These are phyloP conservation scores for Corbicula japonica DNA, from an alignment of 2,888 invertebrate genomes.

Conservation along the genomic window DNA sequence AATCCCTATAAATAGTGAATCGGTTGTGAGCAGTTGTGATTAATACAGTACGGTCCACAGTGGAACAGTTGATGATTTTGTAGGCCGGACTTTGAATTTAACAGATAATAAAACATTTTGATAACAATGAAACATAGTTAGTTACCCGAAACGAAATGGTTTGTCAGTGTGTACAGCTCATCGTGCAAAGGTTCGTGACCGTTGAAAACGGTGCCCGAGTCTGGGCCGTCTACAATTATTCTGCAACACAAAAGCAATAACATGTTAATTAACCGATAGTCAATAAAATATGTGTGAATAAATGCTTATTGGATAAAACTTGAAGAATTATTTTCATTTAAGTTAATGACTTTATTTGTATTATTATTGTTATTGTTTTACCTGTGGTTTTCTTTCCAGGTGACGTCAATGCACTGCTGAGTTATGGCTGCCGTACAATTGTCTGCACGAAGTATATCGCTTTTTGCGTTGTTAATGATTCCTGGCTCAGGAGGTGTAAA, in stretches of 20 bases:
- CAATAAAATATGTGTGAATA: no score
- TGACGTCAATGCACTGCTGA: slow-evolving; percentile 63
- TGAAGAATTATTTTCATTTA: not conserved
- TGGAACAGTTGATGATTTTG: no score
- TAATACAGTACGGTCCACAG: no score
- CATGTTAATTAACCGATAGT: no score
- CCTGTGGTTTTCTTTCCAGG: slow-evolving; percentile 66
- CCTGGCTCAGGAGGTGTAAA: slow-evolving; percentile 73
- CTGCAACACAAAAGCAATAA: no score
- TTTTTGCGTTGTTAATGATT: slow-evolving; percentile 34
- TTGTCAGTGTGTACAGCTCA: slow-evolving; percentile 67
- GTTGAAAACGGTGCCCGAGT: slow-evolving; percentile 71
- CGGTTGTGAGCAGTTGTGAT: no score
- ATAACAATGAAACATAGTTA: no score
- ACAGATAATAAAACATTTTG: no score
- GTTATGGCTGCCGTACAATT: slow-evolving; percentile 65
- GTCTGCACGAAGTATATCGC: slow-evolving; percentile 50
- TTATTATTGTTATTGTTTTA: slow-evolving; percentile 22
- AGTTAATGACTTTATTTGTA: no score
- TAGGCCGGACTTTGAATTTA: no score
- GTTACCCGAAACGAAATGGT: slow-evolving; percentile 70
- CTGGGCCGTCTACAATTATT: slow-evolving; percentile 71
- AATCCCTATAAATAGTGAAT: no score
- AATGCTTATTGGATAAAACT: no score
- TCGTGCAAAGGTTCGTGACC: slow-evolving; percentile 69